These are phyloP conservation scores for Lamproptera curius DNA, from an alignment of 2,888 invertebrate species.

Conservation along the genomic window DNA sequence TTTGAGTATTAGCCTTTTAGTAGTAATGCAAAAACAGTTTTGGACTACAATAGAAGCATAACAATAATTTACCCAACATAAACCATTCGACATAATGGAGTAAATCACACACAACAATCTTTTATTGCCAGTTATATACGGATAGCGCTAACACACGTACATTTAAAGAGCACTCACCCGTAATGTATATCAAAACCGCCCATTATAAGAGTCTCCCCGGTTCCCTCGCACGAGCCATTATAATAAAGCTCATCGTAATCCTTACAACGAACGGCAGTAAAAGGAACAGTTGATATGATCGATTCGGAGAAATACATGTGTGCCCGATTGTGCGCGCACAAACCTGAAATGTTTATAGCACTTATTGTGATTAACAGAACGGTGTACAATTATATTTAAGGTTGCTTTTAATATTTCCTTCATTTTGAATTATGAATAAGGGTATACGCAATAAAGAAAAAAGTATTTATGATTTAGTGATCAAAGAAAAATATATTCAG, in stretches of 20 bases:
- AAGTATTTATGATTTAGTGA: no score
- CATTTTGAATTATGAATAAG: no score
- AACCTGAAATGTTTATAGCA: conserved; percentile 41
- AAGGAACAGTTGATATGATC: conserved; percentile 61
- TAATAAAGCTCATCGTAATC: conserved; percentile 67
- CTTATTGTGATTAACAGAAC: neutral
- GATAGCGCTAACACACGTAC: no score
- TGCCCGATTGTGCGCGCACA: conserved; percentile 74
- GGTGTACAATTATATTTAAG: neutral
- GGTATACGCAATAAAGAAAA: neutral
- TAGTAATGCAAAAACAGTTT: no score
- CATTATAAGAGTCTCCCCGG: conserved; percentile 71
- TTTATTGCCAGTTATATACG: no score
- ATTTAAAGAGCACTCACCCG: conserved; percentile 44
- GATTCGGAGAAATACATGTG: conserved; percentile 77
- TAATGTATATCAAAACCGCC: conserved; percentile 72
- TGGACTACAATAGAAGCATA: no score
- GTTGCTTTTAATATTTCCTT: no score
- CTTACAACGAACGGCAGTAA: conserved; percentile 66
- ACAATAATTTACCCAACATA: no score
- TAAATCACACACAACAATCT: no score
- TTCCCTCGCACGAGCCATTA: conserved; percentile 59
- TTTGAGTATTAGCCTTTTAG: no score
- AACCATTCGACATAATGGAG: no score
- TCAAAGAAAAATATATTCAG: no score